A percentile compares a stretch with the other conserved stretches of the same genome.
Evolutionary conservation across 2,888 invertebrate genomes (phyloP).

Genomic region (Limnephilus marmoratus): DNA sequence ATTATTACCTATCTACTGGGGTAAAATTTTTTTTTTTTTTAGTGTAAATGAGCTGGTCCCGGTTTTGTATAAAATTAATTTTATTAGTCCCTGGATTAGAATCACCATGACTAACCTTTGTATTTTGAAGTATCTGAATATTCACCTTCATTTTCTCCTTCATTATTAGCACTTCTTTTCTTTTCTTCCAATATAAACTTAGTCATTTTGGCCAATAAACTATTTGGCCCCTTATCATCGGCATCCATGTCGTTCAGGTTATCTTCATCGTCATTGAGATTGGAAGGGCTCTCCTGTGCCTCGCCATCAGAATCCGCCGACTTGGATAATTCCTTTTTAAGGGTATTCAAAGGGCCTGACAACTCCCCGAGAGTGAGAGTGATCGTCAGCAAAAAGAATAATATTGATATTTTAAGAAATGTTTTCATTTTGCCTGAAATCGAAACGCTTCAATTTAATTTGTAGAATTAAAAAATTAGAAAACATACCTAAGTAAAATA

Average conservation of each 20-base stretch:
- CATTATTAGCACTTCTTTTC: neutral
- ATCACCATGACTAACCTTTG: neutral
- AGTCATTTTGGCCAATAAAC: conserved; percentile 55
- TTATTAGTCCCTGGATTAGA: neutral
- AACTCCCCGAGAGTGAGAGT: conserved; percentile 69
- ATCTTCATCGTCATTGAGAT: conserved; percentile 48
- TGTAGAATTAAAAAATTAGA: neutral
- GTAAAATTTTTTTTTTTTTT: too few relatives aligned
- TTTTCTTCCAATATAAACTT: conserved; percentile 30
- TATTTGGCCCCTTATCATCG: conserved; percentile 53
- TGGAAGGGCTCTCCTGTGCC: conserved; percentile 51
- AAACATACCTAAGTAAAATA: neutral
- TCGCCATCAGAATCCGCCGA: conserved; percentile 37
- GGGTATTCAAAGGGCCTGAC: conserved; percentile 69
- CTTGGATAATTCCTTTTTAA: conserved; percentile 67
- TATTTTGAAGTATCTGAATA: neutral
- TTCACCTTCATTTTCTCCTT: neutral
- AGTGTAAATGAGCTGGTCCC: too few relatives aligned
- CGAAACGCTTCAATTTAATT: neutral
- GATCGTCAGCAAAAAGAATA: conserved; percentile 69
- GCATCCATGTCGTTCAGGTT: conserved; percentile 50
- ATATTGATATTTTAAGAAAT: conserved; percentile 66
- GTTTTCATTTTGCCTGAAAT: conserved; percentile 64
- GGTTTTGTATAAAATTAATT: too few relatives aligned
- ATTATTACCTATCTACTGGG: too few relatives aligned